Evolutionary conservation across 2,888 invertebrate genomes (phyloP), one percentile per base, ranked within the genome.

Genomic region (Pyralis farinalis): DNA sequence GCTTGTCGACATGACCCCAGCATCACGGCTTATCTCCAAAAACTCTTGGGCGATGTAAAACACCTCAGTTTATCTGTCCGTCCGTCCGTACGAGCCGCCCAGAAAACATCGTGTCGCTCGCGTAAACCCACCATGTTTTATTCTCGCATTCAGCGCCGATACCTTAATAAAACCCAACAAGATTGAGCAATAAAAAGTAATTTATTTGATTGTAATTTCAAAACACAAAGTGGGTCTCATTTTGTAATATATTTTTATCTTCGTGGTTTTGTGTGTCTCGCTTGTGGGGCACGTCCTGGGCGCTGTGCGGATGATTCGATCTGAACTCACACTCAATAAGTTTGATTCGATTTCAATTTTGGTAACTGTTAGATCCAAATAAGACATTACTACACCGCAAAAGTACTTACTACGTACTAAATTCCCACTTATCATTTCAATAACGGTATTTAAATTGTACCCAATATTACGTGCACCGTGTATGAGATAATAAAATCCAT

Each of bases 181-280:
- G 86, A 88, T 88, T 88, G 87, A 88, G 87, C 84, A 88, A 88
- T 88, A 88, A 88, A 88, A 87, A 71, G 85, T 87, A 88, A 88
- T 88, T 88, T 88, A 88, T 88, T 84, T 83, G 86, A 87, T 85
- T 87, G 88, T 88, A 86, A 87, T 88, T 87, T 85, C 84, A 86
- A 86, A 87, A 86, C 85, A 88, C 85, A 86, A 86, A 87, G 82
- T 85, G 83, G 82, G 69, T 68, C 86, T 86, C 80, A 84, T 84
- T 87, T 86, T 84, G 85, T 86, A 86, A 85, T 85, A 78, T 87
- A 85, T 86, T 87, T 87, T 88, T 85, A 81, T 82, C 79, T 83
- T 71, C 71, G 86, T 81, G 87, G 86, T 86, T 86, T 86, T 82
- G 83, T 83, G 75, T 84, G 81, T 78, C 79, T 81, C 72, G 16